Evolutionary conservation across 2,113 vertebrate species (phyloP).

Genomic region (Hymenochirus boettgeri): DNA sequence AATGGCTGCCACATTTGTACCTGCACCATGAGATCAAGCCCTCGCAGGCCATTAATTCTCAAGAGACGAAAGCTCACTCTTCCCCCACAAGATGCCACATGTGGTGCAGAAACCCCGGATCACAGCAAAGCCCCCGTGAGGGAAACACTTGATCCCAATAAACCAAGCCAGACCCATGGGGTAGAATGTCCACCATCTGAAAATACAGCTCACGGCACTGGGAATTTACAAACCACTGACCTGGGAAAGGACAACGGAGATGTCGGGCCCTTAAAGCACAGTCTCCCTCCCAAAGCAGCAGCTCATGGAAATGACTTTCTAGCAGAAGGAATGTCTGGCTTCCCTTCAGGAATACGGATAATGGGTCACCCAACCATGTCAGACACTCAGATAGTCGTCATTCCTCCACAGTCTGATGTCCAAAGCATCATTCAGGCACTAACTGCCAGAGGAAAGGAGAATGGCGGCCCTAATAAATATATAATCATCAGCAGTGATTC

Average conservation of each 20-base stretch:
- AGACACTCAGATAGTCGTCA: conserved; percentile 80
- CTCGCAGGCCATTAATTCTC: conserved; percentile 87
- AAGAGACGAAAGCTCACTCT: conserved; percentile 81
- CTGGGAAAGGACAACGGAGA: not conserved
- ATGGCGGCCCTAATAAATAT: conserved; percentile 88
- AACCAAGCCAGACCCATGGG: conserved; percentile 16
- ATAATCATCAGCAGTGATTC: conserved; percentile 78
- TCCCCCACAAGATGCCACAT: conserved; percentile 53
- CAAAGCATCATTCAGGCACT: conserved; percentile 82
- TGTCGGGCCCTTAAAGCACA: not conserved
- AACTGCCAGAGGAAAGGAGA: conserved; percentile 82
- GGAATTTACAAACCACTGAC: no score
- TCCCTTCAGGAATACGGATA: conserved; percentile 73
- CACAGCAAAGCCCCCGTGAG: not conserved
- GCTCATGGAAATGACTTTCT: not conserved
- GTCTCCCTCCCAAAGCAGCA: no score
- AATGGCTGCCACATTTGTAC: conserved; percentile 57
- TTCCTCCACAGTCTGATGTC: conserved; percentile 74
- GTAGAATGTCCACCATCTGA: not conserved
- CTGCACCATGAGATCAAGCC: conserved; percentile 85
- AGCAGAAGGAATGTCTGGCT: conserved; percentile 45
- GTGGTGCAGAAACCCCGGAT: conserved; percentile 45
- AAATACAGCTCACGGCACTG: not conserved
- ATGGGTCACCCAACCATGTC: conserved; percentile 82
- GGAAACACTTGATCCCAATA: not conserved